These are phyloP conservation scores for Mustelus asterias DNA, from an alignment of 2,113 vertebrate species.

Conservation along the genomic window DNA sequence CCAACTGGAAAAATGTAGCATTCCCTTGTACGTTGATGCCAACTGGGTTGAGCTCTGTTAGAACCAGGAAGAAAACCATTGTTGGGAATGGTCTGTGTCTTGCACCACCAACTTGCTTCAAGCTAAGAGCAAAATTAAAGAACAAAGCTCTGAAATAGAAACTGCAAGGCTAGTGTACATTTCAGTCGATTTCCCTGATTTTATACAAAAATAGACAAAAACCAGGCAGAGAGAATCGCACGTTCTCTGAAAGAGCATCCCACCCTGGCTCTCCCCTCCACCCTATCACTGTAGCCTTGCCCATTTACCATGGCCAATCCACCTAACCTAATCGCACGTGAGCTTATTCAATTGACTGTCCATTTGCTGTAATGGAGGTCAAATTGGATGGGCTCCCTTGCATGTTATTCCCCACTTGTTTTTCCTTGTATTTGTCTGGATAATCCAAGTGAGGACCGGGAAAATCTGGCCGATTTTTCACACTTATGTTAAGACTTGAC, in stretches of 20 bases:
- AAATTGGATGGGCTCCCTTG: neutral
- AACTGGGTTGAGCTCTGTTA: neutral
- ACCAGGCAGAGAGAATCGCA: neutral
- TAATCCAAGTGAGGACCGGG: neutral
- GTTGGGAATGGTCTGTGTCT: neutral
- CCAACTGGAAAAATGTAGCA: neutral
- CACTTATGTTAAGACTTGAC: neutral
- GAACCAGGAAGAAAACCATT: neutral
- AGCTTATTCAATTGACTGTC: neutral
- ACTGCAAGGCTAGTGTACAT: neutral
- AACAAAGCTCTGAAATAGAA: neutral
- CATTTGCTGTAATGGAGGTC: neutral
- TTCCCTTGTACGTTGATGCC: neutral
- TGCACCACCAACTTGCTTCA: neutral
- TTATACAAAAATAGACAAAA: neutral
- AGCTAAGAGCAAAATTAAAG: neutral
- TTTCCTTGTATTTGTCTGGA: neutral
- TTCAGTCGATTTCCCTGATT: neutral
- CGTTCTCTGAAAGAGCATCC: no score
- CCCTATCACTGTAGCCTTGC: no score
- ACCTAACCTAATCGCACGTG: no score
- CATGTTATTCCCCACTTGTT: neutral
- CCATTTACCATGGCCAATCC: no score
- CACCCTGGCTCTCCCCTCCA: no score
- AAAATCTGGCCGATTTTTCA: neutral